Percentiles rank a stretch among this genome's conserved stretches.
phyloP scores from a whole-genome alignment of 2,888 invertebrate genomes.

The Hartigia nigra region DNA sequence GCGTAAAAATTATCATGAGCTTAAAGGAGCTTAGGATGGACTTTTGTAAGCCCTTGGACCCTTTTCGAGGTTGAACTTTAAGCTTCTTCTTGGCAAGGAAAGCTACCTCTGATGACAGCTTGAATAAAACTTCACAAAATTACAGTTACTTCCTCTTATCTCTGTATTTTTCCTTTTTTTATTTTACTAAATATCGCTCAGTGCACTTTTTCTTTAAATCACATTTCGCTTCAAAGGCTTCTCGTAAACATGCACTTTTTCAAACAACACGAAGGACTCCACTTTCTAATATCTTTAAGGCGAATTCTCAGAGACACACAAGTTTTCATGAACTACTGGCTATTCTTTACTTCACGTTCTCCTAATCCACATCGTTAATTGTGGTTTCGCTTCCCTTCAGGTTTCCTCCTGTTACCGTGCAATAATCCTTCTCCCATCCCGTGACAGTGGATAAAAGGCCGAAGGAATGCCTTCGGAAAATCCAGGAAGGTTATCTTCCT shows the following conservation, averaged over 20 bases:
- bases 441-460: not conserved
- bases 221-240: not conserved
- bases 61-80: not conserved
- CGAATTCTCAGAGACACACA: not conserved
- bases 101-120: not conserved
- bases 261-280: not conserved
- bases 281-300: not conserved
- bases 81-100: not conserved
- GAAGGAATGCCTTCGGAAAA: not conserved
- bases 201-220: not conserved
- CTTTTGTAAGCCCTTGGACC: not conserved
- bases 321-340: not conserved
- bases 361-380: not conserved
- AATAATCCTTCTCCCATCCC: not conserved
- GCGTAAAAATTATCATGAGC: constrained; percentile 2
- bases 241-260: not conserved
- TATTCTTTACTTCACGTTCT: not conserved
- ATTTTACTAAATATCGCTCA: not conserved
- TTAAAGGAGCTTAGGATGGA: not conserved
- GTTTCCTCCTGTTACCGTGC: not conserved
- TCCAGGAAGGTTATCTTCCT: not conserved
- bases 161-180: not conserved
- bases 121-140: not conserved
- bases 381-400: not conserved
- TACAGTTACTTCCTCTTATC: not conserved